These are phyloP conservation scores for Aldrovandia affinis DNA, from an alignment of 2,797 vertebrate genomes.

Conservation along the genomic window DNA sequence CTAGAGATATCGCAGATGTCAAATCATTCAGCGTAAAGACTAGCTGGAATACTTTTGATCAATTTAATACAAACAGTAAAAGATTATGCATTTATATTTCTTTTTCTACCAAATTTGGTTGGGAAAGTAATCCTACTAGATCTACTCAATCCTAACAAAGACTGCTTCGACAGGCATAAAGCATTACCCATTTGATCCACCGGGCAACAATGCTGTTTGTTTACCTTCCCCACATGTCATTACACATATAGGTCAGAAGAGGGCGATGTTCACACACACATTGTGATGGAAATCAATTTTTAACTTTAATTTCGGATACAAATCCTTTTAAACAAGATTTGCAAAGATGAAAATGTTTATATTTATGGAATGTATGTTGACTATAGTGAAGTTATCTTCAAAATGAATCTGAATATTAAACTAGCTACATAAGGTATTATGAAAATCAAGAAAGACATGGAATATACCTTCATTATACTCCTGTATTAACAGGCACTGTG, in stretches of 20 bases:
- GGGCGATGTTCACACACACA: conserved; percentile 24
- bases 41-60: neutral
- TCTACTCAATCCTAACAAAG: neutral
- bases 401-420: neutral
- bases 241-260: conserved; percentile 12
- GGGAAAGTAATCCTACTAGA: neutral
- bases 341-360: neutral
- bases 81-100: neutral
- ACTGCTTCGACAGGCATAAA: neutral
- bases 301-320: neutral
- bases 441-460: neutral
- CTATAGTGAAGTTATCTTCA: neutral
- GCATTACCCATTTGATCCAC: neutral
- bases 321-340: neutral
- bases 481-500: neutral
- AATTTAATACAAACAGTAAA: conserved; percentile 5
- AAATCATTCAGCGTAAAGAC: neutral
- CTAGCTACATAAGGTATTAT: neutral
- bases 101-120: neutral
- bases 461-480: neutral
- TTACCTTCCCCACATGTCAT: neutral
- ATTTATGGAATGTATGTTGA: neutral
- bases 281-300: neutral
- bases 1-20: neutral
- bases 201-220: neutral